These are phyloP conservation scores for Thryonomys swinderianus DNA, from an alignment of 2,113 vertebrate genomes.

Conservation along the genomic window DNA sequence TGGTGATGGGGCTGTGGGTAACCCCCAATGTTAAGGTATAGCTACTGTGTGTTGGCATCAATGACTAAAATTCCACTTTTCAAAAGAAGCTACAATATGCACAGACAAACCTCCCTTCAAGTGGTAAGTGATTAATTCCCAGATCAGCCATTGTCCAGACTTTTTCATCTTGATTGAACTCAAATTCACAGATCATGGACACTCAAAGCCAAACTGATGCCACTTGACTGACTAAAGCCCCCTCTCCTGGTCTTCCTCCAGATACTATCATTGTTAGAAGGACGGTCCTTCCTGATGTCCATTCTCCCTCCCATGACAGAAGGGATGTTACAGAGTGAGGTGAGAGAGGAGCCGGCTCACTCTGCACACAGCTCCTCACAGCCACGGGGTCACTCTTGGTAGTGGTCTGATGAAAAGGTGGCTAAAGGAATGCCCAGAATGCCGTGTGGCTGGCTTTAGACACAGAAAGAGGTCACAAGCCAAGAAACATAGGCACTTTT, in stretches of 20 bases:
- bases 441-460: neutral
- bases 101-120: neutral
- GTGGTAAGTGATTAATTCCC: neutral
- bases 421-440: neutral
- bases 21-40: neutral
- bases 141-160: neutral
- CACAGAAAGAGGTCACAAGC: neutral
- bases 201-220: neutral
- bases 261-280: neutral
- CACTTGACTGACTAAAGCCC: neutral
- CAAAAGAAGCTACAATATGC: neutral
- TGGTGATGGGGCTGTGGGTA: fast-evolving
- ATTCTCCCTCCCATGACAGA: neutral
- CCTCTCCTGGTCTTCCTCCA: neutral
- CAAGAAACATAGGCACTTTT: neutral
- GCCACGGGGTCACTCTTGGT: neutral
- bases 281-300: fast-evolving
- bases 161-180: neutral
- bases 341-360: neutral
- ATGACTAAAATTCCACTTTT: neutral
- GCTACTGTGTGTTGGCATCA: neutral
- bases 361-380: neutral
- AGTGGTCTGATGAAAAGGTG: neutral
- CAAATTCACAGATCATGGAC: neutral
- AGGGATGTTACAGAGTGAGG: neutral